Evolutionary conservation across 2,797 vertebrate genomes (phyloP).

Genomic region (Sebastes hopkinsi): DNA sequence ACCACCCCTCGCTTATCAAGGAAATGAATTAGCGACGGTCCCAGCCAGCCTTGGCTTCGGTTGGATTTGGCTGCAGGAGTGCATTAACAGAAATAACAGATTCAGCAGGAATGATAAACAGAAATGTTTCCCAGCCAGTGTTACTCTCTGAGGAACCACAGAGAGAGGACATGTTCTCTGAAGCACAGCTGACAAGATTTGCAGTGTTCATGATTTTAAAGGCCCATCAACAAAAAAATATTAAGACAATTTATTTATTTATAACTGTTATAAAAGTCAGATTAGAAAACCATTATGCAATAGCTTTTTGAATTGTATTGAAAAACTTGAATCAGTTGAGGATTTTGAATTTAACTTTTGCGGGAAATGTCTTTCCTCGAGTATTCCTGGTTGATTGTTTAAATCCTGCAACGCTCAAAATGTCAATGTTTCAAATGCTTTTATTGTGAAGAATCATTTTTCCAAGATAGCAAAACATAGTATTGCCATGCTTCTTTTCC

Average conservation of each 20-base stretch:
- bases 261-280: not conserved
- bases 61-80: conserved; percentile 24
- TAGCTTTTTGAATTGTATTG: not conserved
- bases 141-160: not conserved
- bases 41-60: not conserved
- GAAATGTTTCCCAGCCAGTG: conserved; percentile 19
- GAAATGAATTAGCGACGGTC: conserved; percentile 15
- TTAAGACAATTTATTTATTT: not conserved
- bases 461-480: too few relatives aligned
- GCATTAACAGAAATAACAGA: conserved; percentile 49
- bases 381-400: not conserved
- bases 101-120: conserved; percentile 29
- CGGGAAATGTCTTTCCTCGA: not conserved
- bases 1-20: conserved; percentile 31
- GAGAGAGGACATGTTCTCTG: not conserved
- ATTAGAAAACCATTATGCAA: not conserved
- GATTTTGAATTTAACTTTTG: not conserved
- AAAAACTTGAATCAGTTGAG: not conserved
- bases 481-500: too few relatives aligned
- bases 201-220: not conserved
- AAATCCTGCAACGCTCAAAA: not conserved
- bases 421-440: not conserved
- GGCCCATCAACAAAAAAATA: not conserved
- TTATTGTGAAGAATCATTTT: too few relatives aligned
- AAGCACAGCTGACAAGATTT: not conserved